A percentile compares a stretch with the other conserved stretches of the same genome.
Evolutionary conservation across 2,797 vertebrate species (phyloP).

Genomic region (Cyprinodon diabolis): DNA sequence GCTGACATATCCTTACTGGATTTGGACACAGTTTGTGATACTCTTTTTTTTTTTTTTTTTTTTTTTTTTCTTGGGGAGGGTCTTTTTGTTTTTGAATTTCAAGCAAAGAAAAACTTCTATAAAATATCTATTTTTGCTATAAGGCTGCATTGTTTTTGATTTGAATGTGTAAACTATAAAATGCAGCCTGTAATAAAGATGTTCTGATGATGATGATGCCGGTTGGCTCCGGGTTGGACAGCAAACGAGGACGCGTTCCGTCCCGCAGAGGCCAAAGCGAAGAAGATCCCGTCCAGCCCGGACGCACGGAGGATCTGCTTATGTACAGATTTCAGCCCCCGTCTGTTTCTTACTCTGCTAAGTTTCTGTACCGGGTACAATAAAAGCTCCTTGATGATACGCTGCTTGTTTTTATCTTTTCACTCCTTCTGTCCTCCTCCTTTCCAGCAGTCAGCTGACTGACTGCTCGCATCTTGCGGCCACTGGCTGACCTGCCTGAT

Average conservation of each 20-base stretch:
- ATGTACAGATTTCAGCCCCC: conserved; percentile 74
- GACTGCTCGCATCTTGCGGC: conserved; percentile 38
- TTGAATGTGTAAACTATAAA: conserved; percentile 81
- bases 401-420: conserved; percentile 62
- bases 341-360: conserved; percentile 87
- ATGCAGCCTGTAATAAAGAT: conserved; percentile 70
- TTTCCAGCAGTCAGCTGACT: conserved; percentile 53
- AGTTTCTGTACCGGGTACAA: conserved; percentile 97
- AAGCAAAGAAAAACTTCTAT: conserved; percentile 75
- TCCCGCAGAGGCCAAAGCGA: conserved; percentile 23
- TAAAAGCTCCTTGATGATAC: conserved; percentile 88
- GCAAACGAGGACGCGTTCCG: not conserved
- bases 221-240: conserved; percentile 9
- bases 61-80: too few species aligned
- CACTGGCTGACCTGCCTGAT: conserved; percentile 60
- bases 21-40: conserved; percentile 76
- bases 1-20: conserved; percentile 76
- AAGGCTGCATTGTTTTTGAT: conserved; percentile 81
- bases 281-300: conserved; percentile 1
- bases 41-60: too few species aligned
- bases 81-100: conserved; percentile 62
- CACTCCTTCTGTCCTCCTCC: not conserved
- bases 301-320: conserved; percentile 64
- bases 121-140: conserved; percentile 88
- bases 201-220: conserved; percentile 47